A percentile compares a stretch with the other conserved stretches of the same genome.
These are phyloP conservation scores for Eulacestoma nigropectus DNA, from an alignment of 2,113 vertebrate species.

Conservation along the genomic window DNA sequence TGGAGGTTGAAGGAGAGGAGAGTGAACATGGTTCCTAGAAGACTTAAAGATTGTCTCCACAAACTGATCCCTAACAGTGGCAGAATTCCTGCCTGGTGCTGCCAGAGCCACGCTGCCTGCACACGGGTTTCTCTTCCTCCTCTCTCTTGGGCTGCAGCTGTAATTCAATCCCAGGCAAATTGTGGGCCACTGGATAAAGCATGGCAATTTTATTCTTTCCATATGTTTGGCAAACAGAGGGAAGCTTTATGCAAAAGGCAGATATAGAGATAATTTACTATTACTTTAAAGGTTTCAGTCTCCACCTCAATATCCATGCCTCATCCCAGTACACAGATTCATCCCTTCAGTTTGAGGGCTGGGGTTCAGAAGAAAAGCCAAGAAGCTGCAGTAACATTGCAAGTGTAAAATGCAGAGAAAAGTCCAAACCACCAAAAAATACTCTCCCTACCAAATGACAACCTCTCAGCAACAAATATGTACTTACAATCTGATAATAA, in stretches of 20 bases:
- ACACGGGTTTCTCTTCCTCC: fast-evolving
- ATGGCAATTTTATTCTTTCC: background rate
- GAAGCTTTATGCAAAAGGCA: background rate
- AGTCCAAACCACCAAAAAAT: background rate
- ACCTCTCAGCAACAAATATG: background rate
- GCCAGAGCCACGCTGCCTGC: background rate
- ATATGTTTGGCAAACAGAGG: background rate
- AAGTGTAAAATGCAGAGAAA: background rate
- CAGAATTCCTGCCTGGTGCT: background rate
- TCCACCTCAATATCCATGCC: background rate
- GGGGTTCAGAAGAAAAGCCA: background rate
- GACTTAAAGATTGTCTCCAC: background rate
- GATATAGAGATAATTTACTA: background rate
- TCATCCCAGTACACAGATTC: background rate
- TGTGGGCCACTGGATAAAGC: background rate
- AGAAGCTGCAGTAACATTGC: background rate
- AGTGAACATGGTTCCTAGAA: background rate
- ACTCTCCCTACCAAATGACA: background rate
- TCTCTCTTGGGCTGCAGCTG: background rate
- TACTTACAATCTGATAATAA: background rate
- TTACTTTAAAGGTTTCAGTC: background rate
- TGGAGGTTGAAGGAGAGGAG: background rate
- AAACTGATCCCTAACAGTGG: background rate
- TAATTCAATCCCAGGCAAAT: background rate
- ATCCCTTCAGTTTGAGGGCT: background rate